Base-by-base conservation (phyloP, 2,797 vertebrate genomes). In the Cercopithecus hamlyni region DNA sequence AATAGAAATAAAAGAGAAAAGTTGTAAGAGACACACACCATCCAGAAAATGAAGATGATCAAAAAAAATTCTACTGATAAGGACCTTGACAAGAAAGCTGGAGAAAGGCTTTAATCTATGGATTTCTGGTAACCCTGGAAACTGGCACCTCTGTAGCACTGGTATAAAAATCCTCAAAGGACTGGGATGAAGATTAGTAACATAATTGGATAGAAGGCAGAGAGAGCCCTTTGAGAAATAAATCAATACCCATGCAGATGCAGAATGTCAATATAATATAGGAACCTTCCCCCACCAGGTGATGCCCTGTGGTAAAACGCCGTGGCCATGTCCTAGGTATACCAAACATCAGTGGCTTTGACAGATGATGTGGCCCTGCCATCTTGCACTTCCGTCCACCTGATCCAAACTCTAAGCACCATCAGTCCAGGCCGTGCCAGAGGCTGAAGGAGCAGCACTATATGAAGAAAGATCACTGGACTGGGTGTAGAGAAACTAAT, bases 61-160 rank as follows among this genome's bases (percentile, higher is more conserved):
- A 64, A 87, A 87, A 92, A 85, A 52, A 88, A 79, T 90, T 88
- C 52, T 64, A 67, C 33, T 17, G 85, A 90, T 64, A 86, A 85
- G 13, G 45, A 93, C 75, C 52, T 86, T 50, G 7, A 50, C 41
- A 70, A 93, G 79, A 90, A 85, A 98, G 43, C 22, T 9, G 3
- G 73, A 72, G 57, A 92, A 90, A 94, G 48, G 45, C 43, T 88
- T 88, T 75, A 81, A 10, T 83, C 41, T 93, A 30, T 90, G 67
- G 82, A 85, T 95, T 95, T 85, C 92, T 96, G 84, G 94, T 96
- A 95, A 88, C 88, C 81, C 50, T 93, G 92, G 97, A 97, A 98
- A 97, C 81, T 43, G 19, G 55, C 33, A 76, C 50, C 36, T 92
- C 73, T 41, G 26, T 7, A 26, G 64, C 88, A 81, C 64, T 55